Evolutionary conservation across 64 coral and sea anemone genomes (phyloP), one percentile per base, ranked within the genome.

Genomic region (Trachythela sp.): DNA sequence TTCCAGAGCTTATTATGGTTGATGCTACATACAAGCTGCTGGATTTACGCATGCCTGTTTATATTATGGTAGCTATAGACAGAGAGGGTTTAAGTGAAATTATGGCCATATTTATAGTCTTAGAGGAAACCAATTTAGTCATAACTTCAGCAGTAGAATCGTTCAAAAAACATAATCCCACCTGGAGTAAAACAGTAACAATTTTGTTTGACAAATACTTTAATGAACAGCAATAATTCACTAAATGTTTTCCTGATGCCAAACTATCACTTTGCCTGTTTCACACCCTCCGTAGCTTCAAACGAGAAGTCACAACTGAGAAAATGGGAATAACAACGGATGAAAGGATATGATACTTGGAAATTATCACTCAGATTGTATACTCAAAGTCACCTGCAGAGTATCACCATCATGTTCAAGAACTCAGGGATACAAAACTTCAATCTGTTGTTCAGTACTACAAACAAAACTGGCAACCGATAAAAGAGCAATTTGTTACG

Each of bases 171-270:
- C 80, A 91, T 17, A 85, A 86, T 85, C 48, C 52, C 30, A 48
- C 75, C 33, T 92, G 91, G 91, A 4, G 22, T 13, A 58, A 88
- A 39, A 88, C 86, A 36, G 59, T 42, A 49, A 86, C 88, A 24
- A 37, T 92, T 37, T 88, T 92, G 91, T 92, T 86, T 17, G 90
- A 92, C 68, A 92, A 92, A 22, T 86, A 92, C 32, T 92, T 92
- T 29, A 88, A 48, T 1, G 86, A 88, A 50, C 48, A 76, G 5
- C 39, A 92, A 34, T 36, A 15, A 0, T 92, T 88, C 88, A 70
- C 80, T n/a, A 17, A 36, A 17, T 92, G 75, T 67, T 84, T 88
- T 50, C 56, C 77, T 11, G 39, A 14, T 14, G 86, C 86, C 18
- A 15, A 15, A 43, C 31, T 92, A 43, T 32, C 4, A 0, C 70